These are phyloP conservation scores for Myioborus melanocephalus DNA, from an alignment of 2,797 vertebrate species.

Conservation along the genomic window DNA sequence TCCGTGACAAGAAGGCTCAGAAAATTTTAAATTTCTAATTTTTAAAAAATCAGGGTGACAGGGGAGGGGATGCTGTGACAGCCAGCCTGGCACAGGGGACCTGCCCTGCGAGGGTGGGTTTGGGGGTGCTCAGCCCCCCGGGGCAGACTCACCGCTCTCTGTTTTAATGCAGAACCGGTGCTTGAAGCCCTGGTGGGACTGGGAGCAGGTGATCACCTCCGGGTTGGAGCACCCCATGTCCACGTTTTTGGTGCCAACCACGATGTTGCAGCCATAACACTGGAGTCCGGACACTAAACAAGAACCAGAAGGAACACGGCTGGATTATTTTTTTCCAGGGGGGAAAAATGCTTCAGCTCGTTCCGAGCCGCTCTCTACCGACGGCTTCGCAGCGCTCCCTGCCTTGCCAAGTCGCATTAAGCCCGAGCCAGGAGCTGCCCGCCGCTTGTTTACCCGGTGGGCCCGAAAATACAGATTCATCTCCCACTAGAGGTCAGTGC, in stretches of 20 bases:
- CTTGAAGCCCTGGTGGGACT: conserved; percentile 74
- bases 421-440: not conserved
- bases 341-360: not conserved
- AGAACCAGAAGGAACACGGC: not conserved
- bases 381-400: not conserved
- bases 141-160: conserved; percentile 66
- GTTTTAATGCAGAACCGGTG: conserved; percentile 74
- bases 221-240: conserved; percentile 88
- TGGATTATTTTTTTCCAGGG: not conserved
- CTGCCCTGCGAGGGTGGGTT: not conserved
- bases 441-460: not conserved
- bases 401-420: conserved; percentile 25
- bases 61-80: no score
- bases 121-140: not conserved
- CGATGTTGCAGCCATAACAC: conserved; percentile 91
- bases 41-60: no score
- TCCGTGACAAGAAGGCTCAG: no score
- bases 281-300: conserved; percentile 81
- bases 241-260: conserved; percentile 85
- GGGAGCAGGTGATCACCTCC: conserved; percentile 88
- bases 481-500: conserved; percentile 61
- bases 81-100: not conserved
- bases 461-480: not conserved
- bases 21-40: no score
- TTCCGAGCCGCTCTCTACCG: not conserved